A percentile compares a stretch with the other conserved stretches of the same genome.
phyloP scores from a whole-genome alignment of 2,797 vertebrate genomes.

The Potorous gilbertii region DNA sequence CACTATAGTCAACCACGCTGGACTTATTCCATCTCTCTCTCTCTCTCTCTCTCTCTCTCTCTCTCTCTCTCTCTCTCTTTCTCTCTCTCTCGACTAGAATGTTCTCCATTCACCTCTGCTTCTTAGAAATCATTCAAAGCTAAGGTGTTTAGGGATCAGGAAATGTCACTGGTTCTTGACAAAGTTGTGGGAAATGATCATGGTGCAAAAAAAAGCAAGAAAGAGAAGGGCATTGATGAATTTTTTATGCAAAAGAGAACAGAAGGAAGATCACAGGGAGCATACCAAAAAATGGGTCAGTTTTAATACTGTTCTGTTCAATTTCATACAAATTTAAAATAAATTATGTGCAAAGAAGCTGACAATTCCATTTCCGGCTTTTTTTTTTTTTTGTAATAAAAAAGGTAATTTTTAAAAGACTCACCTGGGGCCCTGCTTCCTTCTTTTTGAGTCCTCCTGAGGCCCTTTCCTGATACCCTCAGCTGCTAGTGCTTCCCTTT shows the following conservation, averaged over 20 bases:
- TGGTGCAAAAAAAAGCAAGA: not conserved
- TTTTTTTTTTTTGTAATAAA: not conserved
- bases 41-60: too few relatives aligned
- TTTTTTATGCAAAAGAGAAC: not conserved
- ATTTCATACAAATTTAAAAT: not conserved
- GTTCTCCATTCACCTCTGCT: not conserved
- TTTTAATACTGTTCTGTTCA: not conserved
- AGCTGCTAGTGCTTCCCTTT: not conserved
- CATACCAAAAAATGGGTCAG: not conserved
- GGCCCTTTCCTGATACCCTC: not conserved
- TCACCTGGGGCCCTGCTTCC: not conserved
- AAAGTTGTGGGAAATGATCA: not conserved
- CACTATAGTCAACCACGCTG: not conserved
- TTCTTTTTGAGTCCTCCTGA: too few relatives aligned
- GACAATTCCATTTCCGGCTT: not conserved
- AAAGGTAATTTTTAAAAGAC: not conserved
- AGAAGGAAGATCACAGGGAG: not conserved
- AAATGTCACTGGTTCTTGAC: not conserved
- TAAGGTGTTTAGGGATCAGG: not conserved
- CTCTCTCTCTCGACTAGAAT: not conserved
- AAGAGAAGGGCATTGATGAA: not conserved
- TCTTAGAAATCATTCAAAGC: not conserved
- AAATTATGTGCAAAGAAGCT: not conserved
- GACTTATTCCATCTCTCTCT: too few relatives aligned
- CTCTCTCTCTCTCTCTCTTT: not conserved